Conservation (phyloP, 2,797 vertebrate species). For the Lagodon rhomboides region DNA sequence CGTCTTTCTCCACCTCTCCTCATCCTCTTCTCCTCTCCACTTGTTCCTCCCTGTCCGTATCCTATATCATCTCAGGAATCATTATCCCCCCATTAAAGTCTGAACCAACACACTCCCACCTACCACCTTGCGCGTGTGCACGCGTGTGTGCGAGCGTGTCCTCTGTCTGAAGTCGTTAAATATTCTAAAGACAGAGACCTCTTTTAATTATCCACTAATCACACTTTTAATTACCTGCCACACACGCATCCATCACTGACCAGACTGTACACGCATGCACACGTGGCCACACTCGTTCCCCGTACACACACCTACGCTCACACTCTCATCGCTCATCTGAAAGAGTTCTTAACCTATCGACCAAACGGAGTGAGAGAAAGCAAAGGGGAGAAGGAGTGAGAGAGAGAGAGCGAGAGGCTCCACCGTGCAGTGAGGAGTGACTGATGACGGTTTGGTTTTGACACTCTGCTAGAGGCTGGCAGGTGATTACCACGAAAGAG, state of each 20-base stretch:
- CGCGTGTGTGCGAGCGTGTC: conserved; percentile 39
- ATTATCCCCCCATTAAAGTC: conserved; percentile 65
- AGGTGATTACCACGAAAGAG: conserved; percentile 44
- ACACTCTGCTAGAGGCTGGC: conserved; percentile 37
- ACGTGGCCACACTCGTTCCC: neutral
- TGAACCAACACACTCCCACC: conserved; percentile 68
- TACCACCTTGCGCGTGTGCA: conserved; percentile 42
- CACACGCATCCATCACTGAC: conserved; percentile 73
- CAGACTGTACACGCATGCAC: conserved; percentile 46
- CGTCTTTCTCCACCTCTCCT: conserved; percentile 14
- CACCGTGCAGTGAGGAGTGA: conserved; percentile 49
- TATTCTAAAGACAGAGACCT: conserved; percentile 80
- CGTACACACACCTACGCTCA: conserved; percentile 9
- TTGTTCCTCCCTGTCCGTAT: conserved; percentile 36
- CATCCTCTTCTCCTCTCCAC: conserved; percentile 24
- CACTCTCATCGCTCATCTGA: conserved; percentile 43
- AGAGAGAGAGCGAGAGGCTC: conserved; percentile 17
- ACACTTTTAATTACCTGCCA: conserved; percentile 83
- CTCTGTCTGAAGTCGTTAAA: conserved; percentile 75
- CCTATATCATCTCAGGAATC: conserved; percentile 63
- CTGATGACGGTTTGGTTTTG: conserved; percentile 47
- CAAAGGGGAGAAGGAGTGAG: conserved; percentile 13
- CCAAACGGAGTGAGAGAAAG: conserved; percentile 35
- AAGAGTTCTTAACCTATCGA: conserved; percentile 70
- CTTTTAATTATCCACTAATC: conserved; percentile 83